Evolutionary conservation across 2,113 vertebrate genomes (phyloP), one percentile per base, ranked within the genome.

Genomic region (Centropus bengalensis): DNA sequence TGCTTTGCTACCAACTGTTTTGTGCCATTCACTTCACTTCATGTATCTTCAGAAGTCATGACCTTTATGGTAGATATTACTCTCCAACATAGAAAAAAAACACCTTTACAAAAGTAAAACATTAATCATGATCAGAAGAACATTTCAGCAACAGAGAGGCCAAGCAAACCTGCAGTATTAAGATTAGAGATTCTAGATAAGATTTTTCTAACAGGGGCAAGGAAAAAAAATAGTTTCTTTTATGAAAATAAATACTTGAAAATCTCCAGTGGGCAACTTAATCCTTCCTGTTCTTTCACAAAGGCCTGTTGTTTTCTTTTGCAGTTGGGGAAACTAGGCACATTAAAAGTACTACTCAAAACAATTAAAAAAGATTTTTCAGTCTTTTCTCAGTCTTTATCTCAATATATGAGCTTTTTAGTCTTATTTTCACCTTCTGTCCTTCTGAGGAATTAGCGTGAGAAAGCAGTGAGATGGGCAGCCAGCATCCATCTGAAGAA

Each of bases 1-100:
- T 68, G 89, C 71, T 96, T 97, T 93, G 52, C 89, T 96, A 90
- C 97, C 96, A 95, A 83, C 96, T 96, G 97, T 95, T 97, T 94
- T 97, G 76, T 96, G 94, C 76, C 95, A 97, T 83, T 97, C 89
- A 81, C 73, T 96, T 96, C 88, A 45, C 80, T 96, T 93, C 74
- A 95, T 36, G 42, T 55, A 78, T 97, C 91, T 97, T 96, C 93
- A 83, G 68, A 92, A 93, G 93, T 84, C 94, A 33, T 66, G 94
- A 97, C 93, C 94, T 97, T 88, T 94, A 32, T 82, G 81, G 75
- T 59, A 66, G 83, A 89, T 95, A 94, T 82, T 95, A 86, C 62
- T 93, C 70, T 96, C 84, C 93, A 92, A 75, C 63, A 87, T 3
- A 82, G 90, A 86, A 42, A 83, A 82, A 96, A 95, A 56, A 3